phyloP scores from a whole-genome alignment of 2,797 vertebrate genomes.

The Phaenicophaeus curvirostris region DNA sequence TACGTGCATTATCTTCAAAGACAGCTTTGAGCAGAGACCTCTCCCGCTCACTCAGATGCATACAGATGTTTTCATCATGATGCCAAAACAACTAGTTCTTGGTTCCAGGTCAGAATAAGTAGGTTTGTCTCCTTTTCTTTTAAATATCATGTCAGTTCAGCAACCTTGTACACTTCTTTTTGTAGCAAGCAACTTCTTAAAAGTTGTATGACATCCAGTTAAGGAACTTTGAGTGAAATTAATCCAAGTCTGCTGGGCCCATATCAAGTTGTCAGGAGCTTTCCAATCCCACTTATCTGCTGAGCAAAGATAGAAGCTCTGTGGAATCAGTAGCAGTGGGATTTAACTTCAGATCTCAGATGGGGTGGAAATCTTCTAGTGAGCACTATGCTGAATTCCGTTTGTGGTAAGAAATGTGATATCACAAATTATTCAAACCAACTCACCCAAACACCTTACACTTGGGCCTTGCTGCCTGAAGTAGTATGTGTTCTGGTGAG shows the following conservation, averaged over 20 bases:
- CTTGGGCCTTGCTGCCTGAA: background rate
- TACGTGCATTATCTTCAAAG: background rate
- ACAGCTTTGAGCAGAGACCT: background rate
- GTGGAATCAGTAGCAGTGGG: background rate
- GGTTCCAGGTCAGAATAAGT: background rate
- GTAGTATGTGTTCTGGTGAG: background rate
- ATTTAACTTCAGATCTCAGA: constrained; percentile 26
- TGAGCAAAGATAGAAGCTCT: background rate
- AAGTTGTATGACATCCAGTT: background rate
- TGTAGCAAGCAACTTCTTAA: background rate
- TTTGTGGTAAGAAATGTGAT: background rate
- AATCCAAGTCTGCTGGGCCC: background rate
- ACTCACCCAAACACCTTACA: background rate
- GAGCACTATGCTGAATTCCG: background rate
- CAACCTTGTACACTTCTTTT: background rate
- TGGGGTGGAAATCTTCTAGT: background rate
- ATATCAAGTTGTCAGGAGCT: background rate
- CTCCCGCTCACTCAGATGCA: background rate
- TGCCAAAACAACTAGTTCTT: background rate
- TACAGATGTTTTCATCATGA: background rate
- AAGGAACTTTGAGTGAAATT: constrained; percentile 19
- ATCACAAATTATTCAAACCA: background rate
- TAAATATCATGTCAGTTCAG: background rate
- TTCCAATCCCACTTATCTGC: constrained; percentile 26
- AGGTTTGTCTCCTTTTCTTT: background rate